Evolutionary conservation across 2,113 vertebrate genomes (phyloP).

Genomic region (Hystrix cristata): DNA sequence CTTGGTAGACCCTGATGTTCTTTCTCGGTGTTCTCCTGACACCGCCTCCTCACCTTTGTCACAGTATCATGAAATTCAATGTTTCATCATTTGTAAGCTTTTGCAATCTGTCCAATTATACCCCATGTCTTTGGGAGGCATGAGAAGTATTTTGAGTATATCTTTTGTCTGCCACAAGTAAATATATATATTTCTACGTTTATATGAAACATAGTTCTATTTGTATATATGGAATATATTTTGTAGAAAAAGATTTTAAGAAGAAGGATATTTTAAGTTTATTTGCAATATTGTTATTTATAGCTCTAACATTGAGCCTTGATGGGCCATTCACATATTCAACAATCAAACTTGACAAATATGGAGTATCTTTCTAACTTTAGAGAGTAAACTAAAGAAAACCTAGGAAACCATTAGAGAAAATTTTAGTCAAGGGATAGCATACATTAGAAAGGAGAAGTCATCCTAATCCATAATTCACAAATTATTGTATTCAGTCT

Average conservation of each 20-base stretch:
- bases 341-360: neutral
- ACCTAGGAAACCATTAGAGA: neutral
- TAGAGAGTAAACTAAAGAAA: neutral
- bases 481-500: neutral
- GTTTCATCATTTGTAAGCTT: neutral
- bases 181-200: neutral
- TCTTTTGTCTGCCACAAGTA: neutral
- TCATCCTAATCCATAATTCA: neutral
- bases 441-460: neutral
- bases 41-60: neutral
- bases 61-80: neutral
- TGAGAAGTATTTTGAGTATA: neutral
- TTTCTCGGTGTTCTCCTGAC: neutral
- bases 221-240: neutral
- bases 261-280: neutral
- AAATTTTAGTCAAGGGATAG: neutral
- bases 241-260: constrained; percentile 2
- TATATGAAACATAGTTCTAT: neutral
- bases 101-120: neutral
- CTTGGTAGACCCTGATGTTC: neutral
- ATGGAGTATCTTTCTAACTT: neutral
- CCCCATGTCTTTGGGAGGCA: neutral
- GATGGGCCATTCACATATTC: neutral
- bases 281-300: constrained; percentile 17
- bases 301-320: neutral